Conservation (phyloP, 2,888 invertebrate genomes). For the Aleiodes testaceus region DNA sequence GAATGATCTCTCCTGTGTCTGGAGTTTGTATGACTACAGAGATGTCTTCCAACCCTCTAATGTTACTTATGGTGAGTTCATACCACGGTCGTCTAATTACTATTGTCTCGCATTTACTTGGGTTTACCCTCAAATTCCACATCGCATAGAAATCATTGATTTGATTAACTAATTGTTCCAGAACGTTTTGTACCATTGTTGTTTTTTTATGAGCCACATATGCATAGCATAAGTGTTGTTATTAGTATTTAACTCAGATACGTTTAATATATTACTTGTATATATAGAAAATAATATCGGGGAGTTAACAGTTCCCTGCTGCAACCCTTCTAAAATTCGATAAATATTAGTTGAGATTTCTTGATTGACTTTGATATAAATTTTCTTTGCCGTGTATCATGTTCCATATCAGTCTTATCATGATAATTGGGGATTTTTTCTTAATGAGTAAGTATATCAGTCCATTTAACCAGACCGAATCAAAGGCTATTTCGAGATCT, state of each 20-base stretch:
- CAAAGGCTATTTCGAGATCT: constrained; percentile 36
- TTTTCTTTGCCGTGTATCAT: constrained; percentile 28
- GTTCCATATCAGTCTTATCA: constrained; percentile 18
- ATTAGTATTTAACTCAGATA: constrained; percentile 31
- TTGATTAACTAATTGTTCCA: constrained; percentile 34
- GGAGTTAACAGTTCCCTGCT: constrained; percentile 41
- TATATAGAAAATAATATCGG: constrained; percentile 42
- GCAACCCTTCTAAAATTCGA: constrained; percentile 25
- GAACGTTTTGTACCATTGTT: neutral
- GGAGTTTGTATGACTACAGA: neutral
- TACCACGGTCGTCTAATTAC: constrained; percentile 36
- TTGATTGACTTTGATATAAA: neutral
- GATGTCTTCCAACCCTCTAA: neutral
- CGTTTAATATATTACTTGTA: constrained; percentile 36
- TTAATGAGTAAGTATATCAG: constrained; percentile 22
- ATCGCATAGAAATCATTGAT: constrained; percentile 38
- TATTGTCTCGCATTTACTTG: constrained; percentile 45
- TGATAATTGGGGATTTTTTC: constrained; percentile 17
- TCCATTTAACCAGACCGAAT: constrained; percentile 33
- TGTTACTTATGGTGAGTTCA: neutral
- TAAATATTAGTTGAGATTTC: constrained; percentile 1
- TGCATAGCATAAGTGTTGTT: neutral
- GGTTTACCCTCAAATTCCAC: constrained; percentile 47
- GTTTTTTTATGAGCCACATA: constrained; percentile 1
- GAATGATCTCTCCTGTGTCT: neutral